Evolutionary conservation across 92 coral and sea anemone genomes (phyloP).

Genomic region (Montipora capitata): DNA sequence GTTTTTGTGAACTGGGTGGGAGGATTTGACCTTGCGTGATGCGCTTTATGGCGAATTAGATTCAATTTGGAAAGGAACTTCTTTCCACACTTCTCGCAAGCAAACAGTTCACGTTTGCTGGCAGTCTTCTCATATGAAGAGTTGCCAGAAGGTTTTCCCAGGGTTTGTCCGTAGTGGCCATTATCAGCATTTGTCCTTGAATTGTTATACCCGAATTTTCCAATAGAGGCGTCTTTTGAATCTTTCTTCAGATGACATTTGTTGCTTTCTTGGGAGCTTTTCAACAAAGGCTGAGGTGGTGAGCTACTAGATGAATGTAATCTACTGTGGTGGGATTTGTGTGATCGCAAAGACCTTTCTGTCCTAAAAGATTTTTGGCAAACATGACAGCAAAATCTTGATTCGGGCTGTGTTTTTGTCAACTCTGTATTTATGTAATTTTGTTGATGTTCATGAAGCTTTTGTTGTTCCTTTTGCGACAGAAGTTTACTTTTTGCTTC

Average conservation of each 20-base stretch:
- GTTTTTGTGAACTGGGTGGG: neutral
- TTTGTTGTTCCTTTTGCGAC: too few relatives aligned
- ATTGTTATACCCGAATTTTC: neutral
- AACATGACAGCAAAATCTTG: constrained; percentile 5
- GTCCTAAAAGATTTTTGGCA: constrained; percentile 20
- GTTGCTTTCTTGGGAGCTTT: neutral
- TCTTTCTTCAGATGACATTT: neutral
- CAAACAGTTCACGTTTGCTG: neutral
- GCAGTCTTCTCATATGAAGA: neutral
- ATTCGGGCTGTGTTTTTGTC: neutral
- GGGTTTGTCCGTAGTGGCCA: neutral
- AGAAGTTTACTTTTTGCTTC: too few relatives aligned
- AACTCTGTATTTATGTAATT: neutral
- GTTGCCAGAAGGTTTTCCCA: neutral
- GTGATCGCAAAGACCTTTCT: constrained; percentile 21
- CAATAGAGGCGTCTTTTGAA: neutral
- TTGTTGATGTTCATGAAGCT: neutral
- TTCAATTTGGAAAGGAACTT: neutral
- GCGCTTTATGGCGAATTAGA: constrained; percentile 18
- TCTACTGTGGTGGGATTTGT: constrained; percentile 39
- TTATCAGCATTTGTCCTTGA: neutral
- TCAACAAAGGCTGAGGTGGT: neutral
- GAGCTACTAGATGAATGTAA: neutral
- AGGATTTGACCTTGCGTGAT: neutral
- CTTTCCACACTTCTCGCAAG: constrained; percentile 40